Base-by-base conservation (phyloP, 2,797 vertebrate species). In the Galagoides demidoff region DNA sequence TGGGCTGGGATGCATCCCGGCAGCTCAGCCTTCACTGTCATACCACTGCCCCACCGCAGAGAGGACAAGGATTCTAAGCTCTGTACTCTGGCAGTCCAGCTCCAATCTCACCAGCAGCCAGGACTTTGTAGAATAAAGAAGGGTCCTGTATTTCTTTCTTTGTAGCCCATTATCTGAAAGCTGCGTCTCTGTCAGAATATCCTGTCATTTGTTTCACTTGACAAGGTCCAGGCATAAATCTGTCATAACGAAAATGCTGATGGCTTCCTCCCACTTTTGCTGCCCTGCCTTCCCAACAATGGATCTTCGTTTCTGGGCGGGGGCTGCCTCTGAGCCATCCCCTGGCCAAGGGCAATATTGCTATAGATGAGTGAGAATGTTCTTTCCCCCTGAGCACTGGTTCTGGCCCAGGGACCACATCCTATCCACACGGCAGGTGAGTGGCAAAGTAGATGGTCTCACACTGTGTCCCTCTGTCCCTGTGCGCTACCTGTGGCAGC, bases 161-260 rank as follows among this genome's bases (percentile, higher is more conserved):
- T 92, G 70, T 68, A 89, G 93, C 86, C 45, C 52, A 86, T 95
- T 95, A 96, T 97, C 95, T 97, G 96, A 96, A 95, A 92, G 92
- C 91, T 73, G 17, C 82, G 88, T 87, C 94, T 97, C 94, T 84
- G 90, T 2, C 0, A 70, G 85, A 97, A 89, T 84, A 97, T 89
- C 95, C 97, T 95, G 96, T 97, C 95, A 95, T 98, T 98, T 97
- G 96, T 97, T 97, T 97, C 95, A 92, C 23, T 49, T 93, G 94
- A 97, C 95, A 57, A 31, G 73, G 96, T 98, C 1, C 31, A 61
- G 97, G 87, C 96, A 95, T 96, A 97, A 98, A 98, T 97, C 97
- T 84, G 91, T 95, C 96, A 90, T 37, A 74, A 76, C 37, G 81
- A 22, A 98, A 98, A 98, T 98, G 97, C 96, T 97, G 97, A 98